phyloP scores from a whole-genome alignment of 2,797 vertebrate species.

The Phoxinus dragarum region DNA sequence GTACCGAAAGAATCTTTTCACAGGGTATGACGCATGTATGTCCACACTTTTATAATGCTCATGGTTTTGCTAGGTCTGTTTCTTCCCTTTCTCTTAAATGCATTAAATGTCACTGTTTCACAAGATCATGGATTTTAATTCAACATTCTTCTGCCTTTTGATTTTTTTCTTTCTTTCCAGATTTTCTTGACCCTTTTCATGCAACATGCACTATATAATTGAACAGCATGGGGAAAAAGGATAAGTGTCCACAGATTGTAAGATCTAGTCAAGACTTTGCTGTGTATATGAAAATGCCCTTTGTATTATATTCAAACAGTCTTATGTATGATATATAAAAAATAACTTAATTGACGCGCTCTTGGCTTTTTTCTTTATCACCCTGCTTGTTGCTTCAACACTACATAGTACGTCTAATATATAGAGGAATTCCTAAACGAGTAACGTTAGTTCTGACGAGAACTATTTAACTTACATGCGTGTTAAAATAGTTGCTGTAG shows the following conservation, averaged over 20 bases:
- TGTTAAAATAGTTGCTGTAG: not conserved
- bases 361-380: conserved; percentile 84
- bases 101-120: conserved; percentile 74
- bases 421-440: not conserved
- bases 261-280: conserved; percentile 99
- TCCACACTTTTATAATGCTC: conserved; percentile 77
- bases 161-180: conserved; percentile 71
- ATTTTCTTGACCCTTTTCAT: conserved; percentile 80
- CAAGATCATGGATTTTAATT: conserved; percentile 79
- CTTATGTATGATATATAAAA: conserved; percentile 99
- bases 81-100: conserved; percentile 76
- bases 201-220: conserved; percentile 98
- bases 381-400: not conserved
- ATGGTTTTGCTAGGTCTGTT: conserved; percentile 80
- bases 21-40: conserved; percentile 86
- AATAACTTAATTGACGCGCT: conserved; percentile 98
- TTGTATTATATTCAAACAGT: conserved; percentile 99
- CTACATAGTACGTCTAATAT: not conserved
- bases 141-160: conserved; percentile 49
- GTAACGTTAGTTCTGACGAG: no score
- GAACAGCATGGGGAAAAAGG: conserved; percentile 99
- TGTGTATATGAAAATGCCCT: conserved; percentile 99
- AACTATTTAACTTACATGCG: not conserved
- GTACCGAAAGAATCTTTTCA: conserved; percentile 82
- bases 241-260: conserved; percentile 99